These are phyloP conservation scores for Verasper variegatus DNA, from an alignment of 2,113 vertebrate genomes.

Conservation along the genomic window DNA sequence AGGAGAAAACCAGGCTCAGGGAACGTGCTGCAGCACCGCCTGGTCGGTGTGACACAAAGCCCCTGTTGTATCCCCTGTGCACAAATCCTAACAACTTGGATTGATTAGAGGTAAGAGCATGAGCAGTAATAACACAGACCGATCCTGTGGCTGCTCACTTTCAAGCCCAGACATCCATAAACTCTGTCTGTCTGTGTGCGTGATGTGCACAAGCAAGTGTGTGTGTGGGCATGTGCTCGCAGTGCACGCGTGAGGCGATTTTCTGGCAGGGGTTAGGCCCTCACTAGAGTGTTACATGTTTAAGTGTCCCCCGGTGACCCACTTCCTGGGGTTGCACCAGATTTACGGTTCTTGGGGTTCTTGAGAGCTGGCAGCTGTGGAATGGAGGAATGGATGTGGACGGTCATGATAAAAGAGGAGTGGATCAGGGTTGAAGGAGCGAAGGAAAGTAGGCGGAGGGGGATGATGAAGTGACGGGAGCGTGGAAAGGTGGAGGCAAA, in stretches of 20 bases:
- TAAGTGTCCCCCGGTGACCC: constrained; percentile 71
- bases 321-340: constrained; percentile 67
- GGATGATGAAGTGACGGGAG: constrained; percentile 47
- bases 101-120: constrained; percentile 69
- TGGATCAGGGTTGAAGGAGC: constrained; percentile 43
- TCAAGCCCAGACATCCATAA: constrained; percentile 61
- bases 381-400: constrained; percentile 56
- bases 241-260: constrained; percentile 23
- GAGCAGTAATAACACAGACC: constrained; percentile 67
- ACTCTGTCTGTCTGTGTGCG: constrained; percentile 4
- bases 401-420: constrained; percentile 41
- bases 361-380: constrained; percentile 72
- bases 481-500: constrained; percentile 54
- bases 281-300: constrained; percentile 66
- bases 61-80: constrained; percentile 60
- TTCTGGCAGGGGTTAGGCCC: constrained; percentile 55
- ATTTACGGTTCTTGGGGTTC: constrained; percentile 70
- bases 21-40: constrained; percentile 32
- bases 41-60: constrained; percentile 65
- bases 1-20: constrained; percentile 43
- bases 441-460: constrained; percentile 37
- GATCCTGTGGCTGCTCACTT: constrained; percentile 61
- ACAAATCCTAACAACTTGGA: constrained; percentile 65
- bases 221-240: not conserved
- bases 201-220: not conserved